Percentiles rank a stretch among this genome's conserved stretches.
These are phyloP conservation scores for Amaurobius ferox DNA, from an alignment of 2,888 invertebrate species.

Conservation along the genomic window DNA sequence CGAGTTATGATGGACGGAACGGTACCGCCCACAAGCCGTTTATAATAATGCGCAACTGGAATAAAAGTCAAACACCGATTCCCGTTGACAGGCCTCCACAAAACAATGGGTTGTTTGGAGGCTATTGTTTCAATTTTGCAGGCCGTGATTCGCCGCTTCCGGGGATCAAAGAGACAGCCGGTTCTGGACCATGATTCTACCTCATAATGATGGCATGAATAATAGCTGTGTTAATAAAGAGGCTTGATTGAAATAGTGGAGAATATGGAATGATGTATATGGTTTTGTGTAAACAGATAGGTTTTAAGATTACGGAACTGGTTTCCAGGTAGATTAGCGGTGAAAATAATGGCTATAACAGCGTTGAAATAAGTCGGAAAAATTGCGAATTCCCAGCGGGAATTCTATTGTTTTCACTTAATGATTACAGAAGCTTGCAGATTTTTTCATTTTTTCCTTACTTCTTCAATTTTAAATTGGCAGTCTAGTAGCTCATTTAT, in stretches of 20 bases:
- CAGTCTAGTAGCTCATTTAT: too few species aligned
- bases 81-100: slow-evolving; percentile 48
- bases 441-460: background rate
- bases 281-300: background rate
- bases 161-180: slow-evolving; percentile 6
- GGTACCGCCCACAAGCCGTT: slow-evolving; percentile 45
- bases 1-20: slow-evolving; percentile 37
- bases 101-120: slow-evolving; percentile 43
- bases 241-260: background rate
- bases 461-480: too few species aligned
- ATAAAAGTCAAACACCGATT: slow-evolving; percentile 40
- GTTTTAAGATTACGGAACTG: background rate
- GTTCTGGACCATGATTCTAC: background rate
- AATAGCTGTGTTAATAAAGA: background rate
- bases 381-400: background rate
- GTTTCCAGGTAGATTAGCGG: background rate
- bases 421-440: background rate
- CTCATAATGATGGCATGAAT: background rate
- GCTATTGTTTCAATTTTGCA: slow-evolving; percentile 51
- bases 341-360: too few species aligned
- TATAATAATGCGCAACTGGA: slow-evolving; percentile 48
- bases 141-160: slow-evolving; percentile 51
- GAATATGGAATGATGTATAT: background rate
- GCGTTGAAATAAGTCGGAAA: background rate
- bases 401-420: background rate